A percentile compares a stretch with the other conserved stretches of the same genome.
These are phyloP conservation scores for Apantesis nais DNA, from an alignment of 2,888 invertebrate genomes.

Conservation along the genomic window DNA sequence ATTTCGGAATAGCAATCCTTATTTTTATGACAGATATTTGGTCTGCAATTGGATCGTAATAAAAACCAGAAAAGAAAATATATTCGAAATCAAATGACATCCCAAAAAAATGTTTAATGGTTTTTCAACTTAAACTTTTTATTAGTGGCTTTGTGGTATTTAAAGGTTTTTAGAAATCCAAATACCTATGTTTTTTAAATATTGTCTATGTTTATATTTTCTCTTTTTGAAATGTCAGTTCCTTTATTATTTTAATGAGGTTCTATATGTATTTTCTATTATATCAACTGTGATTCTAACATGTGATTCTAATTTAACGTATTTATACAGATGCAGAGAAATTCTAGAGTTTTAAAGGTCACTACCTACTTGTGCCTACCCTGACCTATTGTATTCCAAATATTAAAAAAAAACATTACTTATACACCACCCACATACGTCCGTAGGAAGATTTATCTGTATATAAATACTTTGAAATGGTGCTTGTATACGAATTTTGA, in stretches of 20 bases:
- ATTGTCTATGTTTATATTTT: neutral
- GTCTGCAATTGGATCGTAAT: no score
- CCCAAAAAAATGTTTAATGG: neutral
- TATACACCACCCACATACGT: neutral
- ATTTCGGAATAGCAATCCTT: no score
- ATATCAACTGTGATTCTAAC: neutral
- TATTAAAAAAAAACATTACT: neutral
- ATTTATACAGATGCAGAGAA: neutral
- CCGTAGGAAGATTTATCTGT: neutral
- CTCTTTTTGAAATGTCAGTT: neutral
- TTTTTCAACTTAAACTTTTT: no score
- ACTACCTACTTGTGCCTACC: neutral
- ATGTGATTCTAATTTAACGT: neutral
- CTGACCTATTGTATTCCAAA: neutral
- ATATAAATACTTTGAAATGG: neutral
- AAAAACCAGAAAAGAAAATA: neutral
- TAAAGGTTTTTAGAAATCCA: neutral
- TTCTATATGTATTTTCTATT: neutral
- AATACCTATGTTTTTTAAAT: neutral
- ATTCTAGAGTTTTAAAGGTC: slow-evolving; percentile 4
- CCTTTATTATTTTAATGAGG: neutral
- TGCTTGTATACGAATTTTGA: neutral
- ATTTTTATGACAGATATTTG: no score
- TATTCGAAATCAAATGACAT: neutral
- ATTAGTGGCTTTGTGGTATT: no score